A percentile compares a stretch with the other conserved stretches of the same genome.
phyloP scores from a whole-genome alignment of 2,888 invertebrate species.

The Heliconius charithonia region DNA sequence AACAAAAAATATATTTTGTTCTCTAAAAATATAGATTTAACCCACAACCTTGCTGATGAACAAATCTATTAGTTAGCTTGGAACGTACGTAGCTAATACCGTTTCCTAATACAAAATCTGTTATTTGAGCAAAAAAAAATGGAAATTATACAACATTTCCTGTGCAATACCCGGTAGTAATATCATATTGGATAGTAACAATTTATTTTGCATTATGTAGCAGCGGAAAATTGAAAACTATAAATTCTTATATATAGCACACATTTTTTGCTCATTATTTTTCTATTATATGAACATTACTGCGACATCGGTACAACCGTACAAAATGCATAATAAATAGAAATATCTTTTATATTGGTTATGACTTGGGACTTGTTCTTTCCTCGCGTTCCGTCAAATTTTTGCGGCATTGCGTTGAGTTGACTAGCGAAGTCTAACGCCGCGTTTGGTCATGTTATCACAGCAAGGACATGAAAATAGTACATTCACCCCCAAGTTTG shows the following conservation, averaged over 20 bases:
- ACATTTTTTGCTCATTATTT: conserved; percentile 42
- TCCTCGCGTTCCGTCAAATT: neutral
- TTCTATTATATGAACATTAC: conserved; percentile 27
- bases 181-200: neutral
- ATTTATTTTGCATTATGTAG: conserved; percentile 13
- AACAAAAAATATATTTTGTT: too few species aligned
- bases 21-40: too few species aligned
- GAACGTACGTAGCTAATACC: too few species aligned
- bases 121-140: neutral
- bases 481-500: neutral
- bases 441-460: neutral
- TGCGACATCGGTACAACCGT: neutral
- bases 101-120: neutral
- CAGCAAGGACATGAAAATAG: neutral
- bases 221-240: conserved; percentile 1
- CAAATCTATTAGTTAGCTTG: too few species aligned
- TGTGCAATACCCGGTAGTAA: neutral
- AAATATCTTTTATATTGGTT: neutral
- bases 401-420: neutral
- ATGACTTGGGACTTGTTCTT: neutral
- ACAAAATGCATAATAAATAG: neutral
- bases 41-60: too few species aligned
- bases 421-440: neutral
- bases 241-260: conserved; percentile 16
- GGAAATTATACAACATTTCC: neutral